phyloP scores from a whole-genome alignment of 2,113 vertebrate genomes.

The Rattus norvegicus region DNA sequence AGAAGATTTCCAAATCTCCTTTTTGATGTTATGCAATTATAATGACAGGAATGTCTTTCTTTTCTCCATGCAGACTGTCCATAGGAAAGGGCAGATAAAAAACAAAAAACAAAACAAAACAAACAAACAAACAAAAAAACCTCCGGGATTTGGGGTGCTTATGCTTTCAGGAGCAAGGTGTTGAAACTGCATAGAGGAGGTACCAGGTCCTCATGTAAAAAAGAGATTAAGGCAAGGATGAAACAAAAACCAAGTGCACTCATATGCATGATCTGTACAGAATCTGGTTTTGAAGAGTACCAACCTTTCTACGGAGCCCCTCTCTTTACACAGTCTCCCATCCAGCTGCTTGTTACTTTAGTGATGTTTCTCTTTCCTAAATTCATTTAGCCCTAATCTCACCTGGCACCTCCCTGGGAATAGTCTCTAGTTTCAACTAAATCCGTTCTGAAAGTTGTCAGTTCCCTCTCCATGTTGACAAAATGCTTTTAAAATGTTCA shows the following conservation, averaged over 20 bases:
- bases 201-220: background rate
- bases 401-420: constrained; percentile 25
- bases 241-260: background rate
- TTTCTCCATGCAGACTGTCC: constrained; percentile 32
- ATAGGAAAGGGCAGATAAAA: constrained; percentile 53
- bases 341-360: constrained; percentile 1
- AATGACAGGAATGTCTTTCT: constrained; percentile 63
- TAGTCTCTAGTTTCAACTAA: constrained; percentile 51
- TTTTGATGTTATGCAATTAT: constrained; percentile 44
- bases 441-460: constrained; percentile 53
- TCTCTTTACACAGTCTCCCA: background rate
- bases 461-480: constrained; percentile 27
- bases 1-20: constrained; percentile 51
- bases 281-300: background rate
- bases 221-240: background rate
- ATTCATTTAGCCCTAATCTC: constrained; percentile 55
- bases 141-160: constrained; percentile 47
- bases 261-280: background rate
- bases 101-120: background rate
- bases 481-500: constrained; percentile 56
- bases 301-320: background rate
- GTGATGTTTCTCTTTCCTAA: constrained; percentile 35
- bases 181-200: background rate
- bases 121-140: no score
- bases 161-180: constrained; percentile 41